A percentile compares a stretch with the other conserved stretches of the same genome.
Conservation (phyloP, 1,140 invertebrate genomes). For the Drosophila nigrodunni region DNA sequence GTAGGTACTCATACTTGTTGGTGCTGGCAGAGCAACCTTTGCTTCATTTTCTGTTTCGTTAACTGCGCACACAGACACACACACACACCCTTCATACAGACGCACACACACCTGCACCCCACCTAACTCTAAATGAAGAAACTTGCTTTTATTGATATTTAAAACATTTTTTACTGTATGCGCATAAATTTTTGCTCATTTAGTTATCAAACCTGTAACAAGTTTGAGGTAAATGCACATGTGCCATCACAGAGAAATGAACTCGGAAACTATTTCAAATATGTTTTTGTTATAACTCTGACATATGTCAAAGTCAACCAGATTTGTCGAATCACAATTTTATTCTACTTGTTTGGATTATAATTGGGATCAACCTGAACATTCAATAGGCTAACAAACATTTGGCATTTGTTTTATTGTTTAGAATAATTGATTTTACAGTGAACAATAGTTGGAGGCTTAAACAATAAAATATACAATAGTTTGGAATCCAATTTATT, state of each 20-base stretch:
- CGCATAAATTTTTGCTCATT: slow-evolving; percentile 72
- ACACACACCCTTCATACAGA: slow-evolving; percentile 5
- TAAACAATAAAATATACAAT: not conserved
- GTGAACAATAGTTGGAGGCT: not conserved
- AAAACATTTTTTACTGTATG: slow-evolving; percentile 69
- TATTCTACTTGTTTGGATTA: not conserved
- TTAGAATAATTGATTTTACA: not conserved
- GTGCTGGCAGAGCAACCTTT: slow-evolving; percentile 20
- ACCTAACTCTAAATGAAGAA: slow-evolving; percentile 12
- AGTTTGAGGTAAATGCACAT: not conserved
- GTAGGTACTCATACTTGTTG: slow-evolving; percentile 19
- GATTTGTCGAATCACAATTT: not conserved
- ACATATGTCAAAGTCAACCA: slow-evolving; percentile 32
- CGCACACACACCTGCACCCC: slow-evolving; percentile 6
- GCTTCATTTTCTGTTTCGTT: slow-evolving; percentile 81
- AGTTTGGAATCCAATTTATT: not conserved
- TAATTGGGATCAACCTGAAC: not conserved
- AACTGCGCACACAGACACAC: slow-evolving; percentile 52
- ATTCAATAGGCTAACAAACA: slow-evolving; percentile 1
- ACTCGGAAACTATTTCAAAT: slow-evolving; percentile 18
- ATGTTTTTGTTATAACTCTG: slow-evolving; percentile 21
- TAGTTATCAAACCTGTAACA: slow-evolving; percentile 24
- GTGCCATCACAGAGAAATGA: not conserved
- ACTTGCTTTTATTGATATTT: slow-evolving; percentile 78
- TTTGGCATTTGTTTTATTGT: not conserved